A percentile compares a stretch with the other conserved stretches of the same genome.
Evolutionary conservation across 2,888 invertebrate species (phyloP).

Genomic region (Ophion costatus): DNA sequence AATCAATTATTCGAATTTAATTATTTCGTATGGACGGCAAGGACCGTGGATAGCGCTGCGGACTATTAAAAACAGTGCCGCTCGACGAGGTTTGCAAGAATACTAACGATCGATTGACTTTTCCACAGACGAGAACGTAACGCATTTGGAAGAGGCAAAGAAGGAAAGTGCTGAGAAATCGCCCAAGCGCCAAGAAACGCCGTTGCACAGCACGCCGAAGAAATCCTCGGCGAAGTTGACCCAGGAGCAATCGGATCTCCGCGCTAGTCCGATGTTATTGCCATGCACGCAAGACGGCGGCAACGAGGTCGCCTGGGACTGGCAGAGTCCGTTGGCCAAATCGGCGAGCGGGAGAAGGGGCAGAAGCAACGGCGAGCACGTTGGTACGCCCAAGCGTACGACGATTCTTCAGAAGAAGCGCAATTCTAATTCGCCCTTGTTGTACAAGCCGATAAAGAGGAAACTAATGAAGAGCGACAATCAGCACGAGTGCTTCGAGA

Average conservation of each 20-base stretch:
- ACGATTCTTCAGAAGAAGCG: conserved; percentile 72
- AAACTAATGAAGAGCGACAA: conserved; percentile 71
- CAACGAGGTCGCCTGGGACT: conserved; percentile 84
- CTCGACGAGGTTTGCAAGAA: not conserved
- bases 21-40: too few relatives aligned
- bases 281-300: conserved; percentile 82
- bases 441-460: conserved; percentile 74
- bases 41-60: too few relatives aligned
- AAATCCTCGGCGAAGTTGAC: conserved; percentile 55
- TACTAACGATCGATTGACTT: not conserved
- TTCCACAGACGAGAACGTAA: conserved; percentile 17
- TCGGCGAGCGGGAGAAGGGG: conserved; percentile 6
- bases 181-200: conserved; percentile 27
- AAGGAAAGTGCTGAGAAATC: conserved; percentile 24
- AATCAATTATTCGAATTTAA: too few relatives aligned
- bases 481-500: conserved; percentile 72
- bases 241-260: conserved; percentile 65
- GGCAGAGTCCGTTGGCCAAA: conserved; percentile 81
- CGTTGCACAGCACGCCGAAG: conserved; percentile 71
- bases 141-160: conserved; percentile 17
- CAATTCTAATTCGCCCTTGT: conserved; percentile 75
- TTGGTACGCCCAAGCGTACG: conserved; percentile 73
- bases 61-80: too few relatives aligned
- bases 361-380: conserved; percentile 25
- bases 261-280: conserved; percentile 77